These are phyloP conservation scores for Carcinoscorpius rotundicauda DNA, from an alignment of 1,140 invertebrate species.

Conservation along the genomic window DNA sequence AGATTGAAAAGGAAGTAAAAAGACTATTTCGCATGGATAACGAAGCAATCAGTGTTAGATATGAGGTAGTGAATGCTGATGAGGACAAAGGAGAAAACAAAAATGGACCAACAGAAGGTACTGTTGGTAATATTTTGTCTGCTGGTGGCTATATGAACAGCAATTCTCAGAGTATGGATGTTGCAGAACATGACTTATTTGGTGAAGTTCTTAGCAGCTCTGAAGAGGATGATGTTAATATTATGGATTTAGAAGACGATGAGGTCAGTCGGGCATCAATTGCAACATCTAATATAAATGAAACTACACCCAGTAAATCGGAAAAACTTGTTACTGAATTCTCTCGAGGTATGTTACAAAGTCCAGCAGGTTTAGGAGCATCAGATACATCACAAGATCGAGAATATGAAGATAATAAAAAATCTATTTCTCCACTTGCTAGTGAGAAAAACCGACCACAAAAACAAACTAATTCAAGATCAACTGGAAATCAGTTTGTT, in stretches of 20 bases:
- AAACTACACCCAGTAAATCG: slow-evolving; percentile 1
- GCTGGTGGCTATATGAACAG: slow-evolving; percentile 9
- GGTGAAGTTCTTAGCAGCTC: slow-evolving; percentile 75
- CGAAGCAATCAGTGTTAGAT: slow-evolving; percentile 77
- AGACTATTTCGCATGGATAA: slow-evolving; percentile 79
- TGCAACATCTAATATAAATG: not conserved
- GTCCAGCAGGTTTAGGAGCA: slow-evolving; percentile 2
- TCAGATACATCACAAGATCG: slow-evolving; percentile 6
- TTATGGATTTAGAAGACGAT: slow-evolving; percentile 6
- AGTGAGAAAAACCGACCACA: not conserved
- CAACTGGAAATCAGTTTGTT: slow-evolving; percentile 13
- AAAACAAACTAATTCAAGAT: slow-evolving; percentile 9
- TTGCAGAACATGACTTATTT: slow-evolving; percentile 68
- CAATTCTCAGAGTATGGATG: slow-evolving; percentile 25
- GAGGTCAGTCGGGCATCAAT: slow-evolving; percentile 15
- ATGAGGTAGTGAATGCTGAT: slow-evolving; percentile 87
- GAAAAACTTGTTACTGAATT: slow-evolving; percentile 17
- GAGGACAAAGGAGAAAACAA: slow-evolving; percentile 43
- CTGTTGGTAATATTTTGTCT: slow-evolving; percentile 9
- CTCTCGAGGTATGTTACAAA: slow-evolving; percentile 16
- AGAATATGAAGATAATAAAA: slow-evolving; percentile 14
- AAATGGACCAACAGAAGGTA: slow-evolving; percentile 26
- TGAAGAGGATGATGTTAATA: slow-evolving; percentile 32
- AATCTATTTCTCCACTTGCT: slow-evolving; percentile 12
- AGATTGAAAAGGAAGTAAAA: slow-evolving; percentile 94